Conservation (phyloP, 2,888 invertebrate genomes). For the Thecophora atra region DNA sequence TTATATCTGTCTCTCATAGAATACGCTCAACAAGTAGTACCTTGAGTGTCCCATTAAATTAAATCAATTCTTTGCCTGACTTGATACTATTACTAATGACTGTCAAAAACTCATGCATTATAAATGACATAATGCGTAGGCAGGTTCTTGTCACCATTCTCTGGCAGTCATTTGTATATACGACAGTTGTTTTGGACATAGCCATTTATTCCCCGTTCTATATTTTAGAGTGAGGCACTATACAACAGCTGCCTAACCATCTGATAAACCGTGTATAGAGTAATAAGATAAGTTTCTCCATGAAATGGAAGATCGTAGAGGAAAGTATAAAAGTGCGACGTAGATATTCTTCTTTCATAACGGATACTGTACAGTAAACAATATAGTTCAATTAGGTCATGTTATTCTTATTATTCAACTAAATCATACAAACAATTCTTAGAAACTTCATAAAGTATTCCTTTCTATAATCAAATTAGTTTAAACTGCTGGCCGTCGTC, state of each 20-base stretch:
- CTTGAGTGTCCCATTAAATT: conserved; percentile 8
- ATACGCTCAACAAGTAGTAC: not conserved
- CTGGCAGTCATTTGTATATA: not conserved
- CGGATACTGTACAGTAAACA: no score
- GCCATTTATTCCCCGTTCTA: no score
- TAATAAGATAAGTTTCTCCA: no score
- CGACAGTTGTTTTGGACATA: not conserved
- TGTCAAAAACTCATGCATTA: not conserved
- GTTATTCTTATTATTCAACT: no score
- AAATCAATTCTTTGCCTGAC: not conserved
- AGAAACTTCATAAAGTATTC: no score
- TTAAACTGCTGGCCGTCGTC: not conserved
- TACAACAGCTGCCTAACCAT: conserved; percentile 29
- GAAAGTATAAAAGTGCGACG: no score
- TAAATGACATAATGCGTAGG: not conserved
- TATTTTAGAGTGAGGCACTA: not conserved
- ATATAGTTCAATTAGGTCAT: no score
- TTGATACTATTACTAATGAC: conserved; percentile 20
- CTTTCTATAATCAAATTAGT: no score
- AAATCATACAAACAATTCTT: no score
- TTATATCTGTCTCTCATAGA: not conserved
- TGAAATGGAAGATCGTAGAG: no score
- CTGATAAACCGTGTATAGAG: not conserved
- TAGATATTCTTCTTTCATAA: no score
- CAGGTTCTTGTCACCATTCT: not conserved